Percentiles rank a stretch among this genome's conserved stretches.
phyloP scores from a whole-genome alignment of 2,888 invertebrate species.

The Sycophila texana region DNA sequence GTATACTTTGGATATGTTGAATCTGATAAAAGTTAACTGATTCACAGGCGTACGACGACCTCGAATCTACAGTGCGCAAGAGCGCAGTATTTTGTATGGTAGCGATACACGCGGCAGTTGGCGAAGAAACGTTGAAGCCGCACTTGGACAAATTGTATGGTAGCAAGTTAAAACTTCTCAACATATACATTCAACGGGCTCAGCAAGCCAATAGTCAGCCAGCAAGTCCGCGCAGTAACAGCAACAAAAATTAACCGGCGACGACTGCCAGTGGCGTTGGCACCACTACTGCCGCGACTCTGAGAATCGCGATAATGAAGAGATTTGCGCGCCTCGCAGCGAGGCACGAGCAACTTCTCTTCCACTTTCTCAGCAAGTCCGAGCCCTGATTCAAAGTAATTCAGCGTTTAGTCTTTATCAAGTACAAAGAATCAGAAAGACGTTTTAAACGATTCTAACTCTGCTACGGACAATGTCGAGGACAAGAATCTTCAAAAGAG shows the following conservation, averaged over 20 bases:
- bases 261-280: constrained; percentile 2
- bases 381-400: constrained; percentile 60
- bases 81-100: constrained; percentile 99
- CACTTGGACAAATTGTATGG: constrained; percentile 89
- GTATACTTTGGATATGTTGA: neutral
- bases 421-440: constrained; percentile 28
- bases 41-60: constrained; percentile 90
- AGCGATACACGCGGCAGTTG: constrained; percentile 91
- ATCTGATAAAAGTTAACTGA: constrained; percentile 34
- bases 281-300: constrained; percentile 65
- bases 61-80: constrained; percentile 94
- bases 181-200: constrained; percentile 85
- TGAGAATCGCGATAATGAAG: constrained; percentile 72
- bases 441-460: constrained; percentile 6
- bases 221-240: constrained; percentile 74
- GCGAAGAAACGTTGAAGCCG: constrained; percentile 89
- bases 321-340: constrained; percentile 69
- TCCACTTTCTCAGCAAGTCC: constrained; percentile 70
- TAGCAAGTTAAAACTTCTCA: constrained; percentile 91
- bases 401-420: constrained; percentile 23
- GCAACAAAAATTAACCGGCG: constrained; percentile 69
- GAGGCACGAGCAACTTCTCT: constrained; percentile 69
- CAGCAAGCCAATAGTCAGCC: constrained; percentile 76
- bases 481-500: no score
- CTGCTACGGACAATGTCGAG: neutral